Conservation (phyloP, 2,113 vertebrate genomes). For the Sylvietta virens region DNA sequence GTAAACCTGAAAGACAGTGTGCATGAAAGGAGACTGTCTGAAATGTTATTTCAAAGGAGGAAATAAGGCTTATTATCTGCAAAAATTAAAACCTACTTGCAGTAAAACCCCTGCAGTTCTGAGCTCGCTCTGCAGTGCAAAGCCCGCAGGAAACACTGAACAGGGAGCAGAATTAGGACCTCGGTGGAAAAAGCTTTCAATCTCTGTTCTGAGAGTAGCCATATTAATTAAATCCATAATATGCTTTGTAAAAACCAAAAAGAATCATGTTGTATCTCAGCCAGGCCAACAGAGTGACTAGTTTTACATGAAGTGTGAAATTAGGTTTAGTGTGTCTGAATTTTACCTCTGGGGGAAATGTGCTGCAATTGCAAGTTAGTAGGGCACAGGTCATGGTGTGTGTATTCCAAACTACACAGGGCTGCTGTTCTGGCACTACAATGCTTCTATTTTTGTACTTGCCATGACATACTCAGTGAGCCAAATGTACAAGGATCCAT, state of each 20-base stretch:
- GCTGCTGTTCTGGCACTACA: background rate
- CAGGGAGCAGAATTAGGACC: background rate
- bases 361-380: slow-evolving; percentile 12
- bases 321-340: background rate
- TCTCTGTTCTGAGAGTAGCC: background rate
- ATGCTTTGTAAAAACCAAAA: background rate
- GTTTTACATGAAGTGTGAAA: slow-evolving; percentile 38
- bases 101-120: background rate
- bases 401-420: background rate
- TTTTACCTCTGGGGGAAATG: slow-evolving; percentile 34
- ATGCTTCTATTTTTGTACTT: background rate
- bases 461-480: background rate
- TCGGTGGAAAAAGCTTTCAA: background rate
- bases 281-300: background rate
- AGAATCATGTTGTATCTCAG: background rate
- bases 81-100: background rate
- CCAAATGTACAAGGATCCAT: background rate
- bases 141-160: background rate
- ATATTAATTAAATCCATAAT: background rate
- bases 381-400: slow-evolving; percentile 15
- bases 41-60: background rate
- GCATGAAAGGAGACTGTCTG: background rate
- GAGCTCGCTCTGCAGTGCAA: background rate
- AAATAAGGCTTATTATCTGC: background rate
- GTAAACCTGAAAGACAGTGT: background rate